Evolutionary conservation across 2,113 vertebrate species (phyloP).

Genomic region (Strix aluco): DNA sequence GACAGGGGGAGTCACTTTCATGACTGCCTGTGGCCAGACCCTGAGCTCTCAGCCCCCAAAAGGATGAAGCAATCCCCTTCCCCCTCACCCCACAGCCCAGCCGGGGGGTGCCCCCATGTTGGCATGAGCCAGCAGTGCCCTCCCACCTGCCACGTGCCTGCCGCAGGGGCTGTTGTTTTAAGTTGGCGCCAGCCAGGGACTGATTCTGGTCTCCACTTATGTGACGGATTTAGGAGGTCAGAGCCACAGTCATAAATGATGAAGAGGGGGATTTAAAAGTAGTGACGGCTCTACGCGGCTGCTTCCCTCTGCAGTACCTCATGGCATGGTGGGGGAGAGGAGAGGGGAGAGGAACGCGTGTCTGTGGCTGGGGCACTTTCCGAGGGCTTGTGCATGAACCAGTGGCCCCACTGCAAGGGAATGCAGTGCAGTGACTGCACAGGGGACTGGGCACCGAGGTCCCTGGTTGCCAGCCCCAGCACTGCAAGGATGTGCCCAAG

Average conservation of each 20-base stretch:
- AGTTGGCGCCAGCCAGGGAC: background rate
- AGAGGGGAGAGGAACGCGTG: background rate
- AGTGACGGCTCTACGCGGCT: background rate
- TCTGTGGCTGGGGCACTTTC: background rate
- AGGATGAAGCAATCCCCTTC: background rate
- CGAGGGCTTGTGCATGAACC: background rate
- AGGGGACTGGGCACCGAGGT: background rate
- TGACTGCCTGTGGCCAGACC: background rate
- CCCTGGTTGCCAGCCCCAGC: background rate
- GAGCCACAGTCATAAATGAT: background rate
- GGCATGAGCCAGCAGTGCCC: background rate
- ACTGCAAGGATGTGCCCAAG: fast-evolving
- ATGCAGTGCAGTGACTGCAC: background rate
- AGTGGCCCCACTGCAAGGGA: background rate
- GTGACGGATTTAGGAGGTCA: background rate
- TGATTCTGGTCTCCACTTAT: background rate
- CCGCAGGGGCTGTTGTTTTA: background rate
- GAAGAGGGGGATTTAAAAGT: background rate
- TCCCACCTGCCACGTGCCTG: background rate
- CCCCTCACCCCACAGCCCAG: background rate
- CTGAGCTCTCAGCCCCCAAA: background rate
- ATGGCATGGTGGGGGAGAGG: background rate
- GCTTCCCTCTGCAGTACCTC: background rate
- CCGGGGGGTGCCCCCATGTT: fast-evolving
- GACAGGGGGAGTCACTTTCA: background rate